Conservation (phyloP, 2,113 vertebrate species). For the Cervus canadensis region DNA sequence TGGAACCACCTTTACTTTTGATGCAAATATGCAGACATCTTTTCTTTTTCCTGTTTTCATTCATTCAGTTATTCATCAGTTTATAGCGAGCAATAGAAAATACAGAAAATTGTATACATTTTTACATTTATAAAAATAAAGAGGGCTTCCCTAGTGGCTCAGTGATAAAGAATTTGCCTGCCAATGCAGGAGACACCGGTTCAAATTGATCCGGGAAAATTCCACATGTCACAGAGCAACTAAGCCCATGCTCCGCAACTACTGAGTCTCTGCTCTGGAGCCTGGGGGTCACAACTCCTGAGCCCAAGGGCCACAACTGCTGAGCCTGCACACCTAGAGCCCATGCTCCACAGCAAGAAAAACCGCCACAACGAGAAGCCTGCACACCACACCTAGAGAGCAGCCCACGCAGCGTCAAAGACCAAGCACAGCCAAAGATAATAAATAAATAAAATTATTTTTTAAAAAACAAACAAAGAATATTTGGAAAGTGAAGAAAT, state of each 20-base stretch:
- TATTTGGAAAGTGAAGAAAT: background rate
- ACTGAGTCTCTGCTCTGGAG: background rate
- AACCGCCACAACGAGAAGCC: fast-evolving
- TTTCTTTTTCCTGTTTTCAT: background rate
- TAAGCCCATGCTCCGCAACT: background rate
- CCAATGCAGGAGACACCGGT: background rate
- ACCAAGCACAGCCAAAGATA: background rate
- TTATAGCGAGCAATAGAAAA: background rate
- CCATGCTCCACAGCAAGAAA: background rate
- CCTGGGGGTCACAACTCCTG: background rate
- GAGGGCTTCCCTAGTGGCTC: background rate
- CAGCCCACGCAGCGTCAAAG: fast-evolving
- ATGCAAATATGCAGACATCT: background rate
- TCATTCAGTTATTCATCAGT: background rate
- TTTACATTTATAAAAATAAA: background rate
- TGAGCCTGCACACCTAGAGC: background rate
- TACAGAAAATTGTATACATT: background rate
- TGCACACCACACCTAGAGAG: background rate
- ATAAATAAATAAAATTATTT: background rate
- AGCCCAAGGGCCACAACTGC: background rate
- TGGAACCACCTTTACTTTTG: background rate
- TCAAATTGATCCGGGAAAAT: background rate
- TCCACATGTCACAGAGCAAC: background rate
- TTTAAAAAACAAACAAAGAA: background rate
- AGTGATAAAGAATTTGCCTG: background rate